A percentile compares a stretch with the other conserved stretches of the same genome.
phyloP scores from a whole-genome alignment of 2,797 vertebrate species.

The Lagodon rhomboides region DNA sequence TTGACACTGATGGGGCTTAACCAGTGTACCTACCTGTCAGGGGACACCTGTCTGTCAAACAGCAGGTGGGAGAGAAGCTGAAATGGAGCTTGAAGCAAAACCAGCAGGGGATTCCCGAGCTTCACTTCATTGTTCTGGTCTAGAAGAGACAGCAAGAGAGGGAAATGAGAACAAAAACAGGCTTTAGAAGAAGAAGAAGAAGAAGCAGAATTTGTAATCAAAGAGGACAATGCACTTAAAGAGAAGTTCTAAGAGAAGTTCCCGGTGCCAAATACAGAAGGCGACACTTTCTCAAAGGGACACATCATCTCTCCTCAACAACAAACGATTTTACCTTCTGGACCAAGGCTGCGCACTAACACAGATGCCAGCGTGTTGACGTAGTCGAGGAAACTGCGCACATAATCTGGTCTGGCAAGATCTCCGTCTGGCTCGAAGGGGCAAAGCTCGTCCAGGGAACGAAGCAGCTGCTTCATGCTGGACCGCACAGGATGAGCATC shows the following conservation, averaged over 20 bases:
- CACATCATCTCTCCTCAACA: background rate
- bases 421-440: slow-evolving; percentile 75
- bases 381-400: slow-evolving; percentile 91
- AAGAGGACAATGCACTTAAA: background rate
- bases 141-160: slow-evolving; percentile 65
- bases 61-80: slow-evolving; percentile 93
- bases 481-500: slow-evolving; percentile 89
- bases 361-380: slow-evolving; percentile 90
- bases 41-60: slow-evolving; percentile 94
- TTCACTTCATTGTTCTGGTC: slow-evolving; percentile 88
- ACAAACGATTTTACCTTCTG: slow-evolving; percentile 87
- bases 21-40: slow-evolving; percentile 89
- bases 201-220: slow-evolving; percentile 1
- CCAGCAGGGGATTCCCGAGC: slow-evolving; percentile 93
- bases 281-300: background rate
- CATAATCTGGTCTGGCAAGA: slow-evolving; percentile 82
- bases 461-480: slow-evolving; percentile 90
- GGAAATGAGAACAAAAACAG: background rate
- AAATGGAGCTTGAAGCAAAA: slow-evolving; percentile 92
- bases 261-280: background rate
- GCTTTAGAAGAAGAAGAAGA: background rate
- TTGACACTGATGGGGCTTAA: background rate
- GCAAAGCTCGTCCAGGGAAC: slow-evolving; percentile 86
- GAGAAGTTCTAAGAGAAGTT: background rate
- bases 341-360: slow-evolving; percentile 88